Percentiles rank a stretch among this genome's conserved stretches.
Conservation (phyloP, 2,888 invertebrate species). For the Macroteleia sp. region DNA sequence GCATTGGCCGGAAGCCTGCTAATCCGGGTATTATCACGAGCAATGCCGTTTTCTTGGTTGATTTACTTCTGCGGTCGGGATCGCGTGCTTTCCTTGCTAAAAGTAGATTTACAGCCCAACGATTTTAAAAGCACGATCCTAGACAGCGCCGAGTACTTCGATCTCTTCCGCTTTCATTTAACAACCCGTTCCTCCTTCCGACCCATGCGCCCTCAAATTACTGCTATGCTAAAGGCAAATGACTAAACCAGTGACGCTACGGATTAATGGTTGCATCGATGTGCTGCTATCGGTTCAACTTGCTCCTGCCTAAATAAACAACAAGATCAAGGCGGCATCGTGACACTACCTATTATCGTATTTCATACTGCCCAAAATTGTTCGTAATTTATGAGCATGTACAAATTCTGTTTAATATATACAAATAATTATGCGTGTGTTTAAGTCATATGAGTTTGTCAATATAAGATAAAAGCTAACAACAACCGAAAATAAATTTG, state of each 20-base stretch:
- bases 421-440: too few species aligned
- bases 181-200: conserved; percentile 40
- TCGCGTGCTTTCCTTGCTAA: conserved; percentile 65
- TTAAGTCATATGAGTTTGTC: too few species aligned
- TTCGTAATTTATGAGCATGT: conserved; percentile 15
- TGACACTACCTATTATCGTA: conserved; percentile 33
- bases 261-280: conserved; percentile 55
- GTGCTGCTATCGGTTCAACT: conserved; percentile 30
- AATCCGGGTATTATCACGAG: conserved; percentile 72
- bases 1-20: conserved; percentile 69
- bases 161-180: conserved; percentile 62
- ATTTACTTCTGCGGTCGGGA: conserved; percentile 68
- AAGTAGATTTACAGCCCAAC: conserved; percentile 70
- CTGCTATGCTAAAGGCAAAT: conserved; percentile 49
- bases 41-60: conserved; percentile 72
- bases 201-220: conserved; percentile 60
- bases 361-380: conserved; percentile 10
- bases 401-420: background rate
- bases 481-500: too few species aligned
- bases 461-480: too few species aligned
- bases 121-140: conserved; percentile 66
- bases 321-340: conserved; percentile 35
- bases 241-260: conserved; percentile 49
- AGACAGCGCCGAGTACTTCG: conserved; percentile 53
- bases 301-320: conserved; percentile 44